Evolutionary conservation across 1,140 invertebrate species (phyloP), one percentile per base, ranked within the genome.

Genomic region (Caenorhabditis latens): DNA sequence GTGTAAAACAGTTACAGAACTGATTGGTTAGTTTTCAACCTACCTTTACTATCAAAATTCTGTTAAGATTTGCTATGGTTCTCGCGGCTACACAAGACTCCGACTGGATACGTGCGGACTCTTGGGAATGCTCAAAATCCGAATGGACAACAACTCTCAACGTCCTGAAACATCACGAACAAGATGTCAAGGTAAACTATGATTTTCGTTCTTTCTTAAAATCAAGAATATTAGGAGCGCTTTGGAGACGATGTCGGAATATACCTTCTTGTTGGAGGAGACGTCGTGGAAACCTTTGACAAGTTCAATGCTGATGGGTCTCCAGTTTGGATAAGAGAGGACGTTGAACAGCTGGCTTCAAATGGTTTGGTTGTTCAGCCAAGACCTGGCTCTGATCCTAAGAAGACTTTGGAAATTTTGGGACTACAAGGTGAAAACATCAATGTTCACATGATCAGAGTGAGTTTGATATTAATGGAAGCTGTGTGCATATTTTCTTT

Each of bases 271-370:
- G 92, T 91, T 75, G 90, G 90, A 16, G 90, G 89, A 2, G 90
- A 91, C 84, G 84, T 91, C 16, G 88, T 91, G 1, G 90, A 91
- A 53, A 89, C 91, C 1, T 91, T 91, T 83, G 40, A 71, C 13
- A 63, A 58, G 48, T 84, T 90, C 24, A 48, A 84, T 8, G 89
- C 90, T 14, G 58, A 88, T 71, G 89, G 89, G 83, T 55, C 71
- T 9, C 46, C 46, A 53, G 46, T 79, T 32, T 79, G 71, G 71
- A 42, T 32, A 0, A 7, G 2, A 14, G 71, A 79, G 11, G 71
- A 79, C 53, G 8, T 79, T 14, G 19, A 14, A 8, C 21, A 53
- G n/a, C 50, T 79, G 11, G n/a, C 50, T 2, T 50, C 71, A 24
- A 19, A 14, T 43, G 71, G 71, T 13, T 24, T 79, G n/a, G 40